A percentile compares a stretch with the other conserved stretches of the same genome.
phyloP scores from a whole-genome alignment of 2,888 invertebrate genomes.

The Ormyrus pomaceus region DNA sequence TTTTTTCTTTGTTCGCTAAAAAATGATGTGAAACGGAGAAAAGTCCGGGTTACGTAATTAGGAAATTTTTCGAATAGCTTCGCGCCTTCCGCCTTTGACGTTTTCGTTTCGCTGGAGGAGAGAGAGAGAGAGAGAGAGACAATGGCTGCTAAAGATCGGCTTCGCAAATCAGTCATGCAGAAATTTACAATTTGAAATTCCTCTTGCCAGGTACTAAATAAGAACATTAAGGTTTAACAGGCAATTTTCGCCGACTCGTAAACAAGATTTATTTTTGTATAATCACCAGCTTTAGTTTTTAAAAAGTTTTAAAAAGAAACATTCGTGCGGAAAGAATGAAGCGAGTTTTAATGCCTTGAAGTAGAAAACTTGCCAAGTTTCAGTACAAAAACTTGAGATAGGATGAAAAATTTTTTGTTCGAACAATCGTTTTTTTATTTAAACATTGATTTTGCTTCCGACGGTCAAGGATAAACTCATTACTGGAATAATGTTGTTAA shows the following conservation, averaged over 20 bases:
- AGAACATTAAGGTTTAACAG: neutral
- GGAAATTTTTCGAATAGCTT: constrained; percentile 36
- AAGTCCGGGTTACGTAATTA: constrained; percentile 33
- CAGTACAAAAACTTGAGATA: neutral
- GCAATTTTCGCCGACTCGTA: neutral
- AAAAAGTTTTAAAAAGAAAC: too few species aligned
- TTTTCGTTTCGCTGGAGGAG: neutral
- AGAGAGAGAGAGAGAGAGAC: neutral
- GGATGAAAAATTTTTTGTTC: neutral
- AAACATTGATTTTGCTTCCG: constrained; percentile 15
- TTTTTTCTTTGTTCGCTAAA: neutral
- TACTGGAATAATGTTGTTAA: constrained; percentile 31
- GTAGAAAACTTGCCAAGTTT: neutral
- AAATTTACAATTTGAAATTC: constrained; percentile 22
- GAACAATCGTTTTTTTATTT: constrained; percentile 8
- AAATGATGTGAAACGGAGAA: neutral
- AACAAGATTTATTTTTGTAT: neutral
- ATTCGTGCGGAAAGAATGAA: neutral
- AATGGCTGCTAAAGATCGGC: neutral
- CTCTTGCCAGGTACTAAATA: neutral
- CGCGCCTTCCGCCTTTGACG: neutral
- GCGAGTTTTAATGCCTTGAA: neutral
- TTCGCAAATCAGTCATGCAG: neutral
- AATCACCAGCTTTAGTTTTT: neutral
- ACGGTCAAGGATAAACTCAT: constrained; percentile 49